Percentiles rank a stretch among this genome's conserved stretches.
Conservation (phyloP, 2,888 invertebrate species). For the Tenthredo notha region DNA sequence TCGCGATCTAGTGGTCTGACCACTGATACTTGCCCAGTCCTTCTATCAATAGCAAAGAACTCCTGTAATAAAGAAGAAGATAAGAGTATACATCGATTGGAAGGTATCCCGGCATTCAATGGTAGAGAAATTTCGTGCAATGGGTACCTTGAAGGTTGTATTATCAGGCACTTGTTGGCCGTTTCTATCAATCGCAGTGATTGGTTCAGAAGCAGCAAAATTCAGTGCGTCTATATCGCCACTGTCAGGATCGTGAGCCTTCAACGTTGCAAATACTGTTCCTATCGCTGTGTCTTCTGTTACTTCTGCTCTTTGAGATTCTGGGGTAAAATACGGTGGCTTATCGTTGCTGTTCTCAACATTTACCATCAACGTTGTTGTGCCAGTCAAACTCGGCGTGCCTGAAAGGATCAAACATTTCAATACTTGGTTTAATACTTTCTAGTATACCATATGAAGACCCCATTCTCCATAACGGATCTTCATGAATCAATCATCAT, state of each 20-base stretch:
- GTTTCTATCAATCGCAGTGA: slow-evolving; percentile 91
- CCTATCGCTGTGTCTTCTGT: slow-evolving; percentile 89
- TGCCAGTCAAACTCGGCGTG: slow-evolving; percentile 89
- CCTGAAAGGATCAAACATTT: slow-evolving; percentile 78
- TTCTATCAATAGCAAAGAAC: slow-evolving; percentile 84
- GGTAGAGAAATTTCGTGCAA: not conserved
- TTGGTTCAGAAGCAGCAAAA: slow-evolving; percentile 84
- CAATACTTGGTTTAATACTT: not conserved
- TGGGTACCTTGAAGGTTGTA: slow-evolving; percentile 73
- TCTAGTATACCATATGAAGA: not conserved
- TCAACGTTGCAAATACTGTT: slow-evolving; percentile 85
- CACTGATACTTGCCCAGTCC: slow-evolving; percentile 84
- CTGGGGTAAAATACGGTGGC: slow-evolving; percentile 89
- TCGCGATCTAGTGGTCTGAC: slow-evolving; percentile 83
- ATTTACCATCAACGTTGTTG: slow-evolving; percentile 88
- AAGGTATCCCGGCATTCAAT: not conserved
- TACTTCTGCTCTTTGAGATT: slow-evolving; percentile 89
- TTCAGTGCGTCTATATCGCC: slow-evolving; percentile 84
- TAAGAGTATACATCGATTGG: not conserved
- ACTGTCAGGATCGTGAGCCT: slow-evolving; percentile 91
- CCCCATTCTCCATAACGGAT: not conserved
- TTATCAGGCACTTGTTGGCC: slow-evolving; percentile 84
- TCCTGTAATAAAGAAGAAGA: slow-evolving; percentile 78
- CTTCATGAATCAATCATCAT: not conserved
- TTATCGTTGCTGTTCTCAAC: slow-evolving; percentile 94